Evolutionary conservation across 2,113 vertebrate species (phyloP).

Genomic region (Diphyllodes magnificus): DNA sequence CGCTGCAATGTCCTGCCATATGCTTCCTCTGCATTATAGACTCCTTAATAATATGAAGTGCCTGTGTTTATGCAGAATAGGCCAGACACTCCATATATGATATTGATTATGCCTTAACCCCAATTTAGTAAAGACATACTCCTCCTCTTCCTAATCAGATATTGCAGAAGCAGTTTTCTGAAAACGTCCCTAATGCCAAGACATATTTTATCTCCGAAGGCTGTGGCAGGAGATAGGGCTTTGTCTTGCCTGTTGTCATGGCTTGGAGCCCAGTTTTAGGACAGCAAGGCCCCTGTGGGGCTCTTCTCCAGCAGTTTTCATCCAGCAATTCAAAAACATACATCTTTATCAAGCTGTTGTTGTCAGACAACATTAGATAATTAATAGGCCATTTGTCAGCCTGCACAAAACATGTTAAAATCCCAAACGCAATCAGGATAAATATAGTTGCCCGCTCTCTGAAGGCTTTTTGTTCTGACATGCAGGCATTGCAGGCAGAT

Average conservation of each 20-base stretch:
- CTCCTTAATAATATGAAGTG: slow-evolving; percentile 91
- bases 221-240: slow-evolving; percentile 78
- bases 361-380: slow-evolving; percentile 99
- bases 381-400: slow-evolving; percentile 99
- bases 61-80: slow-evolving; percentile 81
- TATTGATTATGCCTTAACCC: slow-evolving; percentile 96
- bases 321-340: slow-evolving; percentile 89
- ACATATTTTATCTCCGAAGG: slow-evolving; percentile 82
- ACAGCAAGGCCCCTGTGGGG: slow-evolving; percentile 79
- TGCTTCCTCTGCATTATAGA: slow-evolving; percentile 79
- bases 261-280: slow-evolving; percentile 80
- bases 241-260: slow-evolving; percentile 79
- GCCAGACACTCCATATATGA: slow-evolving; percentile 82
- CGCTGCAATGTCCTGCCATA: slow-evolving; percentile 77
- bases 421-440: slow-evolving; percentile 91
- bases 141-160: slow-evolving; percentile 84
- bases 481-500: slow-evolving; percentile 80
- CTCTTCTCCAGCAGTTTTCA: slow-evolving; percentile 79
- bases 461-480: slow-evolving; percentile 88
- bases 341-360: slow-evolving; percentile 99
- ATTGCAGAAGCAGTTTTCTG: slow-evolving; percentile 82
- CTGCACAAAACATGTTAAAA: slow-evolving; percentile 96
- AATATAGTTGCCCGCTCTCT: slow-evolving; percentile 86
- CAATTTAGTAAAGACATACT: slow-evolving; percentile 85
- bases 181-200: slow-evolving; percentile 79